Conservation (phyloP, 2,797 vertebrate species). For the Sylvia borin region DNA sequence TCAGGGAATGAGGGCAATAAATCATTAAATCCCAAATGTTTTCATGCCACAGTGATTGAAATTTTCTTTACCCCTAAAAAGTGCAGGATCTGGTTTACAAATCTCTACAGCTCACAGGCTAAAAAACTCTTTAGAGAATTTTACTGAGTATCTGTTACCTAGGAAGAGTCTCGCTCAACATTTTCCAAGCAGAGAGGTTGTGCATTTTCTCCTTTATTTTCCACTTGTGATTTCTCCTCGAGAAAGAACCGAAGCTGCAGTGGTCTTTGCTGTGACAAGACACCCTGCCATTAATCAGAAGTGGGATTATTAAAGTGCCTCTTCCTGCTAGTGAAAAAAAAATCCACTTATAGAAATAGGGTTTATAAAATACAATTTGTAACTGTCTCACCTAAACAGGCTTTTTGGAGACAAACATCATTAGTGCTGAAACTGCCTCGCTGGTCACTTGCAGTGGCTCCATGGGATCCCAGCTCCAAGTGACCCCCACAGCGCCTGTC, state of each 20-base stretch:
- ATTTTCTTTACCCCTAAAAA: not conserved
- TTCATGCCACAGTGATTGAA: not conserved
- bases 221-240: not conserved
- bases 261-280: slow-evolving; percentile 22
- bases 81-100: not conserved
- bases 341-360: slow-evolving; percentile 42
- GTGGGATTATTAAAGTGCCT: slow-evolving; percentile 50
- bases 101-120: not conserved
- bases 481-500: rapidly evolving
- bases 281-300: slow-evolving; percentile 48
- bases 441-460: rapidly evolving
- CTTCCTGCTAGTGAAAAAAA: not conserved
- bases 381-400: slow-evolving; percentile 36
- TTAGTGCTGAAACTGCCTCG: not conserved
- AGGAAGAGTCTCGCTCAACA: slow-evolving; percentile 24
- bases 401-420: slow-evolving; percentile 28
- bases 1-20: not conserved
- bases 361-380: slow-evolving; percentile 65
- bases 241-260: not conserved
- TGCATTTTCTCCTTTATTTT: slow-evolving; percentile 48
- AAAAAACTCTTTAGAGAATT: slow-evolving; percentile 14
- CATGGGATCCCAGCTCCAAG: not conserved
- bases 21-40: not conserved
- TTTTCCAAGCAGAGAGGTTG: not conserved
- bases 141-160: not conserved